Evolutionary conservation across 2,888 invertebrate species (phyloP).

Genomic region (Trachelus tabidus): DNA sequence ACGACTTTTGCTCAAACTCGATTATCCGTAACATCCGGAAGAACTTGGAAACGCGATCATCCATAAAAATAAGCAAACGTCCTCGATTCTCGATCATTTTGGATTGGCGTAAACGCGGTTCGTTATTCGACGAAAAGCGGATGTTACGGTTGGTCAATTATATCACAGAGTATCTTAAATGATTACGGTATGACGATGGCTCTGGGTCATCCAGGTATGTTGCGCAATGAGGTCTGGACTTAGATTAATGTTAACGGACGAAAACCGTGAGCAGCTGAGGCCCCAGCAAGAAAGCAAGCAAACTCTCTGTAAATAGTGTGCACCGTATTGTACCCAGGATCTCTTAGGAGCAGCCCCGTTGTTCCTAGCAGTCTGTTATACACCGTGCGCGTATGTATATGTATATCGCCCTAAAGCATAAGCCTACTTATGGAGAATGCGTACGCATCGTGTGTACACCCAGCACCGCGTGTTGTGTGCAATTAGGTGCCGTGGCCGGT

Average conservation of each 20-base stretch:
- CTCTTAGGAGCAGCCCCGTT: constrained; percentile 43
- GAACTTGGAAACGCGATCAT: neutral
- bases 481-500: constrained; percentile 17
- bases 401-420: neutral
- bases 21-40: neutral
- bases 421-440: neutral
- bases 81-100: neutral
- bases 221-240: neutral
- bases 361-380: constrained; percentile 41
- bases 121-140: neutral
- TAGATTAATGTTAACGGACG: neutral
- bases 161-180: neutral
- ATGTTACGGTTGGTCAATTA: neutral
- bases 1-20: neutral
- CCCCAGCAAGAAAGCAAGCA: constrained; percentile 22
- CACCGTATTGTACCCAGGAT: constrained; percentile 43
- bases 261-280: constrained; percentile 46
- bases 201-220: neutral
- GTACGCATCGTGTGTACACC: neutral
- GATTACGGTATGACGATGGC: neutral
- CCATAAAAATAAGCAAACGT: neutral
- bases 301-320: constrained; percentile 49
- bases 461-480: neutral
- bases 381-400: constrained; percentile 25
- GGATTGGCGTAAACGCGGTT: neutral